phyloP scores from a whole-genome alignment of 1,140 invertebrate species.

The Psix sp. region DNA sequence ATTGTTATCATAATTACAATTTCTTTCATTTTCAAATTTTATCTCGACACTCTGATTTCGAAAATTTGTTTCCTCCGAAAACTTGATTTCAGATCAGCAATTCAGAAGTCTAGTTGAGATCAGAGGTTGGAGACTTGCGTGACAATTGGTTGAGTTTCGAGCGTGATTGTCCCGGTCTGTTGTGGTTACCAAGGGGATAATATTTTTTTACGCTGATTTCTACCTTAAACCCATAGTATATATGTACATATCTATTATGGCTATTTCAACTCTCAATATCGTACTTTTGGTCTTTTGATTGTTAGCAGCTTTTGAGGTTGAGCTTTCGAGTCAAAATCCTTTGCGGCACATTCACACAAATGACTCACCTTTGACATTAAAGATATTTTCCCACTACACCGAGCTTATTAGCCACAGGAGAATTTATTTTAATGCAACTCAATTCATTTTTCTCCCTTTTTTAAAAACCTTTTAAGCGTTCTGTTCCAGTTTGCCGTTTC shows the following conservation, averaged over 20 bases:
- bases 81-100: no score
- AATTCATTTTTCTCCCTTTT: not conserved
- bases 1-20: no score
- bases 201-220: constrained; percentile 28
- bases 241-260: constrained; percentile 34
- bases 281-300: constrained; percentile 33
- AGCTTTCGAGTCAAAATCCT: constrained; percentile 27
- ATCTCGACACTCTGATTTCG: no score
- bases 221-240: constrained; percentile 14
- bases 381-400: constrained; percentile 11
- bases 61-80: no score
- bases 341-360: constrained; percentile 17
- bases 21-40: no score
- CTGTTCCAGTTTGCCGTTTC: no score
- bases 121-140: no score
- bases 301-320: constrained; percentile 38
- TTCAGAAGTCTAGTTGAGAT: no score
- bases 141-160: no score
- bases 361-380: constrained; percentile 16
- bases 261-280: constrained; percentile 19
- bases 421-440: constrained; percentile 7
- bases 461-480: not conserved
- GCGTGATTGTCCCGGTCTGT: no score
- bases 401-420: constrained; percentile 9
- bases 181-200: no score